Base-by-base conservation (phyloP, 1,140 invertebrate genomes). In the Teleogryllus occipitalis region DNA sequence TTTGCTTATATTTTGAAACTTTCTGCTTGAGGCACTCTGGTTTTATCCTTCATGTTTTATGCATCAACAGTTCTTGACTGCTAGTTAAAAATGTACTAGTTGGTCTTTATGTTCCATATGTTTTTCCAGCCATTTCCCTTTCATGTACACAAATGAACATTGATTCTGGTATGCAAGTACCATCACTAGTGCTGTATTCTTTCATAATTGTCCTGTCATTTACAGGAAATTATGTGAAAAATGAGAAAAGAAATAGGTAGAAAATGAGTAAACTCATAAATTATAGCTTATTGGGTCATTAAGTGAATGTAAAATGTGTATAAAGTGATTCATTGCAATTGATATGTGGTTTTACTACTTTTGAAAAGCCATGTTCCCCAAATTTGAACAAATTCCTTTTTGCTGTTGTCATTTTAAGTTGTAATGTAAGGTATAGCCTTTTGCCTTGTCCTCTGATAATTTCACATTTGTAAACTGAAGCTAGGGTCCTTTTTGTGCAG, bases 391-490 rank as follows among this genome's bases (percentile, higher is more conserved):
- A 39, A 75, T 75, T 75, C 46, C 46, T 75, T 75, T 47, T 27
- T 27, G 46, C 21, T 27, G 47, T 65, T 48, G 27, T 48, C 47
- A 18, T 78, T 49, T 79, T 76, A 73, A 80, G 75, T 80, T 74
- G 21, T 77, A 76, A 74, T 80, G 79, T 74, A 80, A 80, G 79
- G 27, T 48, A 76, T 76, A 73, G 54, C 78, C 27, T 78, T 75
- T 54, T 80, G 79, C 79, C 79, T 80, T 80, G 79, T 74, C 79
- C 74, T 80, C 74, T 80, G 54, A 79, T 79, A 49, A 47, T 74
- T 79, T 79, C 78, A n/a, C 54, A 48, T 65, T 22, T 78, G 65
- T 78, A 48, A 65, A 65, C 8, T 39, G 27, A 21, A 77, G 47
- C 48, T 77, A 77, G n/a, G 47, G 22, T 77, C 39, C 54, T 65